Conservation (phyloP, 2,888 invertebrate species). For the Polia nebulosa region DNA sequence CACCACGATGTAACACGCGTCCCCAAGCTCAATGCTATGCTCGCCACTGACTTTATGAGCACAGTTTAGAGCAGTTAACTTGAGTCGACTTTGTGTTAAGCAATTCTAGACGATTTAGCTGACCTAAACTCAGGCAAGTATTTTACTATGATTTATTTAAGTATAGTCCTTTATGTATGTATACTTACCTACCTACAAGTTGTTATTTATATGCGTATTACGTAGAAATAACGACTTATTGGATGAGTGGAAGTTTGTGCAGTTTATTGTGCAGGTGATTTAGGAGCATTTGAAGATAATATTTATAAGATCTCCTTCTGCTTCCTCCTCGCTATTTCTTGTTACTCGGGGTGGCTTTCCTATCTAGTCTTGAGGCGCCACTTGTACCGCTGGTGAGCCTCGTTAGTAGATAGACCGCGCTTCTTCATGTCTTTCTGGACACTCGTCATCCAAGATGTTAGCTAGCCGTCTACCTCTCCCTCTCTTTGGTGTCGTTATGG, state of each 20-base stretch:
- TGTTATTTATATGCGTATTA: slow-evolving; percentile 24
- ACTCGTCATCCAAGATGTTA: too few species aligned
- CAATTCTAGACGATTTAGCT: slow-evolving; percentile 68
- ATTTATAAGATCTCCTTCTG: too few species aligned
- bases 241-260: slow-evolving; percentile 15
- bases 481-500: too few species aligned
- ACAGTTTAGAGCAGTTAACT: slow-evolving; percentile 69
- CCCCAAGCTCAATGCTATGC: slow-evolving; percentile 53
- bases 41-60: slow-evolving; percentile 73
- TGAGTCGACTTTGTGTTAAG: slow-evolving; percentile 69
- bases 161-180: slow-evolving; percentile 51
- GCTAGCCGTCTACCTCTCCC: too few species aligned
- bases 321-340: too few species aligned
- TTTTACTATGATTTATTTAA: slow-evolving; percentile 75
- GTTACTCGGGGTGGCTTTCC: too few species aligned
- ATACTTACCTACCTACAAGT: slow-evolving; percentile 33
- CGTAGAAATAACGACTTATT: slow-evolving; percentile 8
- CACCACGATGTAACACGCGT: slow-evolving; percentile 67
- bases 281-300: too few species aligned
- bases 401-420: too few species aligned
- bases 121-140: slow-evolving; percentile 57
- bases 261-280: too few species aligned
- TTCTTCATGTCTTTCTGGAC: too few species aligned
- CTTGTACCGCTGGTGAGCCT: too few species aligned
- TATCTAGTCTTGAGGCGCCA: too few species aligned